Evolutionary conservation across 2,797 vertebrate species (phyloP), one percentile per base, ranked within the genome.

Genomic region (Poecilia wingei): DNA sequence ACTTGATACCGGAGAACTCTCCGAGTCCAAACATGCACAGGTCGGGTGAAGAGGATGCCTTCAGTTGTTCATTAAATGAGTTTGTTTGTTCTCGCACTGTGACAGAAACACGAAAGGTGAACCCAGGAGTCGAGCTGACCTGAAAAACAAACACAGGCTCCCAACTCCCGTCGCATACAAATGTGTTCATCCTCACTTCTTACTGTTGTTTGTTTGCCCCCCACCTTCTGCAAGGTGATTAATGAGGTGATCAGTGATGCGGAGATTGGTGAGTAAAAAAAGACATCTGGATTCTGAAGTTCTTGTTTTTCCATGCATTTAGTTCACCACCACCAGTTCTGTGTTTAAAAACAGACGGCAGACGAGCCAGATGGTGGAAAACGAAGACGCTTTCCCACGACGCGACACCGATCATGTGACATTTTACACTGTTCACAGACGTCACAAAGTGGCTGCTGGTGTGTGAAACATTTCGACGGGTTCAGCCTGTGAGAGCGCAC

Each of bases 341-440:
- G 55, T 57, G 36, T 28, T 31, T 45, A 45, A 20, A 41, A 20
- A 53, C 7, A 0, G 22, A 18, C 18, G 74, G 72, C 76, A 6
- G 13, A 18, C 31, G 72, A 51, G 74, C 57, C 87, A 80, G 84
- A 81, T 71, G 51, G 79, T 68, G 59, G 76, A 82, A 83, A 85
- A 85, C 22, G 73, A 82, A 90, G 82, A 84, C 12, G 72, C 76
- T 71, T 79, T 25, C 39, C 68, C 73, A 80, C 57, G 14, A 72
- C 0, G 64, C 78, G 25, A 66, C 82, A 80, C 83, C 75, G 73
- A 87, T 89, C 89, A 81, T 72, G 86, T 83, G 83, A 76, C 84
- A 82, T 91, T 88, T 90, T 82, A 83, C 82, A 88, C 89, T 81
- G 36, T 47, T 85, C 88, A 78, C 88, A 85, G 83, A 82, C 82